Evolutionary conservation across 1,140 invertebrate genomes (phyloP).

Genomic region (Macrosteles quadrilineatus): DNA sequence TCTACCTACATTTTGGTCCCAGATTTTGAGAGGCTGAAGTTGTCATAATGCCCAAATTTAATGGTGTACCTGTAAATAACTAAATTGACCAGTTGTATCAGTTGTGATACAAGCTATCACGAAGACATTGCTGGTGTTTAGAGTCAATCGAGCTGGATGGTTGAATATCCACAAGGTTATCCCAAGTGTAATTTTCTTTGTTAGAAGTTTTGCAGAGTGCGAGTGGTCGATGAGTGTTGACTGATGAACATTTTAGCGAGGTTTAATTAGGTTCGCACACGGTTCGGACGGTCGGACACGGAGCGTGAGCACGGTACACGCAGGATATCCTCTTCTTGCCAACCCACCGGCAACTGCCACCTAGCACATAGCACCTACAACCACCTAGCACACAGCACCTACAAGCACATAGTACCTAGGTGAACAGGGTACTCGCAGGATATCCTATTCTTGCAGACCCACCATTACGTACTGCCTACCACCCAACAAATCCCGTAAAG

Average conservation of each 20-base stretch:
- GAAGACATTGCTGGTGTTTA: no score
- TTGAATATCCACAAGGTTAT: no score
- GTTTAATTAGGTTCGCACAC: neutral
- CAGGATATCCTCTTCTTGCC: constrained; percentile 13
- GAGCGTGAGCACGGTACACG: neutral
- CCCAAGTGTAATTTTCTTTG: no score
- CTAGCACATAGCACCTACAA: neutral
- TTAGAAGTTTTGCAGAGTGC: no score
- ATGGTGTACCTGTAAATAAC: no score
- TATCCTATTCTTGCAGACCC: neutral
- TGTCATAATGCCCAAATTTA: no score
- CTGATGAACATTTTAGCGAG: neutral
- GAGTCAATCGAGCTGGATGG: no score
- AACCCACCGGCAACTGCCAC: neutral
- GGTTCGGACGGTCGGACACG: constrained; percentile 3
- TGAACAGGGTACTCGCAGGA: neutral
- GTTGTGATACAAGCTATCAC: no score
- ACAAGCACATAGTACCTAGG: neutral
- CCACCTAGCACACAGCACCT: neutral
- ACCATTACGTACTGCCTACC: neutral
- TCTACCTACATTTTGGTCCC: no score
- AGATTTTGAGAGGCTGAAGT: no score
- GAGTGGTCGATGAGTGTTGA: no score
- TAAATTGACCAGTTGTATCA: no score
- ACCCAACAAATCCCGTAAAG: neutral